Conservation (phyloP, 2,797 vertebrate genomes). For the Synanceia verrucosa region DNA sequence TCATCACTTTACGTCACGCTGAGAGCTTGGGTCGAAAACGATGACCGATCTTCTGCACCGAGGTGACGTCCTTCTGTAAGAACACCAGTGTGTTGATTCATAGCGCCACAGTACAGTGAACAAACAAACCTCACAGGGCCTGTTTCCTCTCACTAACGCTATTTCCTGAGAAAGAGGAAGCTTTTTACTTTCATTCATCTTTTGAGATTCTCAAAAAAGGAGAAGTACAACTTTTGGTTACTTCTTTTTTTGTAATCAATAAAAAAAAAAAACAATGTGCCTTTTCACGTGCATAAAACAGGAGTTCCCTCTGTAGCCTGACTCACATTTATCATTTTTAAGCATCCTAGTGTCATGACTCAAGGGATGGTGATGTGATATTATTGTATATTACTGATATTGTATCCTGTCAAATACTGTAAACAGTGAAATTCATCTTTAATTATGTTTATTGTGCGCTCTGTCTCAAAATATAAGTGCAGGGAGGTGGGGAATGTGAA, state of each 20-base stretch:
- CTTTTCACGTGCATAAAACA: not conserved
- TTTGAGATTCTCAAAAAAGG: conserved; percentile 49
- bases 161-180: conserved; percentile 69
- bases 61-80: conserved; percentile 36
- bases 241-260: not conserved
- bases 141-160: conserved; percentile 35
- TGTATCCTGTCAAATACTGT: no score
- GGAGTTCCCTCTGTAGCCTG: not conserved
- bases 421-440: no score
- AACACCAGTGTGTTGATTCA: conserved; percentile 38
- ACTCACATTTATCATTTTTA: not conserved
- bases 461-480: no score
- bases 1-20: conserved; percentile 29
- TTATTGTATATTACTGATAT: no score
- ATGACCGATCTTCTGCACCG: conserved; percentile 33
- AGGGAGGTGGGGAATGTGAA: no score
- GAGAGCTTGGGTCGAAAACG: conserved; percentile 32
- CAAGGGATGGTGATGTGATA: not conserved
- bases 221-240: conserved; percentile 28
- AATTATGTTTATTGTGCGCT: no score
- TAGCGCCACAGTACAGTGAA: conserved; percentile 44
- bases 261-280: not conserved
- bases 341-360: not conserved
- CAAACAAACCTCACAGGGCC: conserved; percentile 27
- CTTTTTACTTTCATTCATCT: conserved; percentile 50